Evolutionary conservation across 1,140 invertebrate species (phyloP).

Genomic region (Helicoverpa armigera): DNA sequence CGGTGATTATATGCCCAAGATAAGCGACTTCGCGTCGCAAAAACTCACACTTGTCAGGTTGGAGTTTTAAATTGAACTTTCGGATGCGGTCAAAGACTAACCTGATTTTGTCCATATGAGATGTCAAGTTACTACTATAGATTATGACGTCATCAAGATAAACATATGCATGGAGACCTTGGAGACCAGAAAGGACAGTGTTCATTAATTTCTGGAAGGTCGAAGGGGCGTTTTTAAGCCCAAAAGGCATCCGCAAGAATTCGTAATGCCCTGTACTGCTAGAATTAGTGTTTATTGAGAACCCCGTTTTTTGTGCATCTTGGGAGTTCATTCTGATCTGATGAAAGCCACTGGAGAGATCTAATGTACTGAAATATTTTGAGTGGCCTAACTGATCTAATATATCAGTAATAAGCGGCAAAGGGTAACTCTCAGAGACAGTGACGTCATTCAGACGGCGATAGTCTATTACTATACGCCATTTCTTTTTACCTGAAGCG

Average conservation of each 20-base stretch:
- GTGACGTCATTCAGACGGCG: too few species aligned
- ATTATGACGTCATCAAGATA: constrained; percentile 26
- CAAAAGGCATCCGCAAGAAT: constrained; percentile 38
- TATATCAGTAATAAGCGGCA: constrained; percentile 50
- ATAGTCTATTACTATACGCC: constrained; percentile 22
- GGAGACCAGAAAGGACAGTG: background rate
- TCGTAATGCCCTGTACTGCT: constrained; percentile 20
- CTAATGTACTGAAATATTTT: constrained; percentile 22
- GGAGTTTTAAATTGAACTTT: constrained; percentile 6
- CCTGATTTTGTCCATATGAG: background rate
- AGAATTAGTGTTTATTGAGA: background rate
- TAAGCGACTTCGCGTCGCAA: background rate
- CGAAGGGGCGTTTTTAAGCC: constrained; percentile 19
- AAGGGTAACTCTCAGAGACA: constrained; percentile 39
- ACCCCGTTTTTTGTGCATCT: constrained; percentile 21
- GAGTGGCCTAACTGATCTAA: constrained; percentile 32
- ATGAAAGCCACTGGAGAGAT: constrained; percentile 12
- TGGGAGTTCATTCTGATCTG: background rate
- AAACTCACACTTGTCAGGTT: background rate
- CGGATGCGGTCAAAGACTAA: background rate
- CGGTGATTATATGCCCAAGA: background rate
- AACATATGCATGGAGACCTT: background rate
- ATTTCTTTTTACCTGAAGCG: too few species aligned
- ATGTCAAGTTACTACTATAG: background rate
- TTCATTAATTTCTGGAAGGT: constrained; percentile 14